These are phyloP conservation scores for Papilio helenus DNA, from an alignment of 1,140 invertebrate genomes.

Conservation along the genomic window DNA sequence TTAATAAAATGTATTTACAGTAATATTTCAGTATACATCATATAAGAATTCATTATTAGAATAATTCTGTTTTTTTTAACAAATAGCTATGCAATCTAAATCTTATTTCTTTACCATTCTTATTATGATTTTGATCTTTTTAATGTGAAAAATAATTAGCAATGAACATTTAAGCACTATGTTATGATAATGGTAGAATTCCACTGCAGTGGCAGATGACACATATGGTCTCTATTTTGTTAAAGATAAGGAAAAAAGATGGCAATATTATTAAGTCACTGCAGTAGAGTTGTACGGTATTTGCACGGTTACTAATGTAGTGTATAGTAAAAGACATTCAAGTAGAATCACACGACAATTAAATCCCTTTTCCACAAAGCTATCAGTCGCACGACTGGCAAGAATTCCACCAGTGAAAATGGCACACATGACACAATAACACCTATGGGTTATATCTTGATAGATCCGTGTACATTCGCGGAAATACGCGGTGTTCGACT, in stretches of 20 bases:
- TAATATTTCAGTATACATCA: background rate
- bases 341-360: background rate
- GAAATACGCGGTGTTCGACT: too few relatives aligned
- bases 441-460: too few relatives aligned
- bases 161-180: background rate
- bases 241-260: background rate
- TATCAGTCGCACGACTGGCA: too few relatives aligned
- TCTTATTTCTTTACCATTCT: background rate
- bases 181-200: background rate
- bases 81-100: background rate
- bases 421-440: background rate
- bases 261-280: background rate
- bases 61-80: background rate
- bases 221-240: background rate
- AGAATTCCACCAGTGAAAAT: too few relatives aligned
- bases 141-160: background rate
- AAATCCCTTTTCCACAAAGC: background rate
- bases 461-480: too few relatives aligned
- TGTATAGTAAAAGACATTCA: background rate
- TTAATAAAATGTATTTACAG: background rate
- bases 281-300: background rate
- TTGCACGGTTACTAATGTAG: constrained; percentile 3
- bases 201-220: background rate
- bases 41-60: background rate
- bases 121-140: background rate